These are phyloP conservation scores for Dendroctonus valens DNA, from an alignment of 1,140 invertebrate species.

Conservation along the genomic window DNA sequence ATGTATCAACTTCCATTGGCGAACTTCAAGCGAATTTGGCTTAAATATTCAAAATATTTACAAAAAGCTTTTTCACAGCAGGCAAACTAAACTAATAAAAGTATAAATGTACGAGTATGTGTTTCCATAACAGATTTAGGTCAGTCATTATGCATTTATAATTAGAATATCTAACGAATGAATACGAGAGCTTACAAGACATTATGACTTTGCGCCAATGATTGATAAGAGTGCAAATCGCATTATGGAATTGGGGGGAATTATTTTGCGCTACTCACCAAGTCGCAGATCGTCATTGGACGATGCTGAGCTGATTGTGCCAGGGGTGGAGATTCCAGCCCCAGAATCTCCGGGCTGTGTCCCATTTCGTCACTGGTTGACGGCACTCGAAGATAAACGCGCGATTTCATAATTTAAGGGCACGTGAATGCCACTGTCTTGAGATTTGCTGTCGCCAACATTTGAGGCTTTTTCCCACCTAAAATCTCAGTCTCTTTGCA, in stretches of 20 bases:
- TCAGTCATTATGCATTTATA: slow-evolving; percentile 14
- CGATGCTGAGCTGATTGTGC: slow-evolving; percentile 54
- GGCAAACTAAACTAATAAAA: slow-evolving; percentile 18
- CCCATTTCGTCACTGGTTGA: slow-evolving; percentile 45
- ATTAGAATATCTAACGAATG: slow-evolving; percentile 7
- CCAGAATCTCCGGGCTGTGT: slow-evolving; percentile 57
- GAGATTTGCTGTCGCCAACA: slow-evolving; percentile 43
- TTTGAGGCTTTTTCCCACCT: slow-evolving; percentile 23
- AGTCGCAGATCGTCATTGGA: slow-evolving; percentile 54
- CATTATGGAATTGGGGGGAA: too few species aligned
- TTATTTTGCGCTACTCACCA: slow-evolving; percentile 37
- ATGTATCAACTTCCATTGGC: slow-evolving; percentile 10
- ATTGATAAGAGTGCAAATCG: too few species aligned
- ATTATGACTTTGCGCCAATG: too few species aligned
- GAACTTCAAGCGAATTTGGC: slow-evolving; percentile 4
- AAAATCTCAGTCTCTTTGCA: background rate
- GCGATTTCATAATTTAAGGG: slow-evolving; percentile 48
- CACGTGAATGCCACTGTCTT: slow-evolving; percentile 50
- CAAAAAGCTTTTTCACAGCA: slow-evolving; percentile 18
- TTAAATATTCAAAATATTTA: slow-evolving; percentile 20
- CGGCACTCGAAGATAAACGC: slow-evolving; percentile 55
- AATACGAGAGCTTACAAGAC: background rate
- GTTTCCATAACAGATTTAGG: slow-evolving; percentile 17
- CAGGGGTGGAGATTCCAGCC: slow-evolving; percentile 51
- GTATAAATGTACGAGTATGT: slow-evolving; percentile 8